These are phyloP conservation scores for Phaethon lepturus DNA, from an alignment of 2,113 vertebrate species.

Conservation along the genomic window DNA sequence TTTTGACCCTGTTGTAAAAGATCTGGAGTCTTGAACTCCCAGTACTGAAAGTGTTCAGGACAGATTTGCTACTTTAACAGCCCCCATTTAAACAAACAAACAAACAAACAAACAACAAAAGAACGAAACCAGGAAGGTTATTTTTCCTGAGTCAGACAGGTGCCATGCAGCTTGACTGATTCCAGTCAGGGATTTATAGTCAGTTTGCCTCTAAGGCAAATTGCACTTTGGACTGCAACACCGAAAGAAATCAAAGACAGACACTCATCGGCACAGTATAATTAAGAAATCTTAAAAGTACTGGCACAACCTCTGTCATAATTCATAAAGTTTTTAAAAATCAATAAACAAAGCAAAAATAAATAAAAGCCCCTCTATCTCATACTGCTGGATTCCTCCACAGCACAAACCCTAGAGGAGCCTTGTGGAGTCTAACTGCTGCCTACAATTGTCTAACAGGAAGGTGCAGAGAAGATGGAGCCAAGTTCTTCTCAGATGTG, in stretches of 20 bases:
- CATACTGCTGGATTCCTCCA: not conserved
- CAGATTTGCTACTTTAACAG: not conserved
- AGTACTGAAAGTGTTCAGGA: not conserved
- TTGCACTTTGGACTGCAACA: not conserved
- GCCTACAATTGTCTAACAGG: not conserved
- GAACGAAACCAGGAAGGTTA: not conserved
- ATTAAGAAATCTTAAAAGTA: not conserved
- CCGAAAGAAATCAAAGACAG: not conserved
- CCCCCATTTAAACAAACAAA: rapidly evolving
- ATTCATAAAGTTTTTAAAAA: not conserved
- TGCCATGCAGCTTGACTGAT: not conserved
- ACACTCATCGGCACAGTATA: not conserved
- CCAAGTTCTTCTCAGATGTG: not conserved
- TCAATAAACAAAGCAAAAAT: not conserved
- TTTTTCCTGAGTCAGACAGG: not conserved
- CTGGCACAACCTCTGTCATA: not conserved
- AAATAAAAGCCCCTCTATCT: not conserved
- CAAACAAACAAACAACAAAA: too few relatives aligned
- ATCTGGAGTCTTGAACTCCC: not conserved
- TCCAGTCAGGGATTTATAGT: not conserved
- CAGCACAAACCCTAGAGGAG: not conserved
- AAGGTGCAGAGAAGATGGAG: not conserved
- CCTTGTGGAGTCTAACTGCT: not conserved
- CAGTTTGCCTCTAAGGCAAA: not conserved
- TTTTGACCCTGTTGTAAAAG: not conserved